These are phyloP conservation scores for Strix aluco DNA, from an alignment of 2,113 vertebrate species.

Conservation along the genomic window DNA sequence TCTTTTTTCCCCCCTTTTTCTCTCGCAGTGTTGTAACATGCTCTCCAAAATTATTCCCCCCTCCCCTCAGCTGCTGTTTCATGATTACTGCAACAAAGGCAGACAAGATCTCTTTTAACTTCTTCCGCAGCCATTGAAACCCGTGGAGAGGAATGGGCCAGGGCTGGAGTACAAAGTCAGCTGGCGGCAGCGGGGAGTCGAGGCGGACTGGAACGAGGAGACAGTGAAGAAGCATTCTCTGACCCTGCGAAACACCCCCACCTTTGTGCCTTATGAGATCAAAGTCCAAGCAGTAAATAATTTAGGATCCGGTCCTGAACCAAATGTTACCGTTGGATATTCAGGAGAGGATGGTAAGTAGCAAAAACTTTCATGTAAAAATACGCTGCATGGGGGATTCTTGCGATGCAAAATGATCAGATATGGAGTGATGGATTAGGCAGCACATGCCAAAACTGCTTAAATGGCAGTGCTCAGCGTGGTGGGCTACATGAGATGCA, in stretches of 20 bases:
- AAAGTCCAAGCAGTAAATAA: slow-evolving; percentile 89
- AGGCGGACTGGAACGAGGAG: slow-evolving; percentile 85
- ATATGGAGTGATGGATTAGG: neutral
- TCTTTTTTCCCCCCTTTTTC: neutral
- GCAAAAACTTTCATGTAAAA: neutral
- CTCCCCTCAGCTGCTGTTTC: neutral
- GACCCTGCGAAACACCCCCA: slow-evolving; percentile 84
- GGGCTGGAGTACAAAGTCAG: slow-evolving; percentile 92
- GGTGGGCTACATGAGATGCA: neutral
- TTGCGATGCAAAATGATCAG: fast-evolving
- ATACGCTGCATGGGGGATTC: fast-evolving
- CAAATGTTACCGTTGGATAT: slow-evolving; percentile 80
- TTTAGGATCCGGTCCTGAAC: slow-evolving; percentile 86
- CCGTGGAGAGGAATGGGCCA: slow-evolving; percentile 87
- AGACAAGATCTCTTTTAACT: neutral
- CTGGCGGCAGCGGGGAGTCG: slow-evolving; percentile 81
- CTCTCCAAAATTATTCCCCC: neutral
- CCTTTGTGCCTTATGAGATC: slow-evolving; percentile 92
- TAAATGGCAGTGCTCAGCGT: neutral
- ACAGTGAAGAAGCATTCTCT: slow-evolving; percentile 86
- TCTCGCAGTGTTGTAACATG: fast-evolving
- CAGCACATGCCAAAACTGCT: neutral
- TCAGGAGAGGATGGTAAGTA: slow-evolving; percentile 95
- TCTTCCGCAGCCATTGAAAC: slow-evolving; percentile 82
- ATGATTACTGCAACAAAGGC: neutral